Evolutionary conservation across 2,888 invertebrate genomes (phyloP).

Genomic region (Autographa pulchrina): DNA sequence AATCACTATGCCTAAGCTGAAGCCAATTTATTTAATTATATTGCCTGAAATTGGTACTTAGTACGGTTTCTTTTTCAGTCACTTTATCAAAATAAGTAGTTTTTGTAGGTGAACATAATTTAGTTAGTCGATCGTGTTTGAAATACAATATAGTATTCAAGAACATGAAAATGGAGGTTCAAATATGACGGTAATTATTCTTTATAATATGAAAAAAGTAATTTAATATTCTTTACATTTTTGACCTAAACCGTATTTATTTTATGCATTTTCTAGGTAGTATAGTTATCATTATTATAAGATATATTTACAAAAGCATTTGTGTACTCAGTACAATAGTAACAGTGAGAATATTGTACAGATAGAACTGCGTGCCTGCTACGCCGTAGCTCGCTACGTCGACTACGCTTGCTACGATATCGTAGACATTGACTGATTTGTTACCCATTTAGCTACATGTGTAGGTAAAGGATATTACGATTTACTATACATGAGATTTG

Average conservation of each 20-base stretch:
- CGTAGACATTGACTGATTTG: constrained; percentile 1
- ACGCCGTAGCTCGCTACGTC: constrained; percentile 1
- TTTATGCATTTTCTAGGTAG: background rate
- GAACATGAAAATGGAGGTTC: too few relatives aligned
- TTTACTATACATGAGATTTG: background rate
- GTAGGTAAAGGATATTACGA: background rate
- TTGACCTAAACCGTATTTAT: background rate
- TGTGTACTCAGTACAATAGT: background rate
- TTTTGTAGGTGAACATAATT: too few relatives aligned
- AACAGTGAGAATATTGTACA: background rate
- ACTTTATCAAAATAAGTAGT: too few relatives aligned
- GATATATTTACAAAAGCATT: background rate
- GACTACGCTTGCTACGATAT: background rate
- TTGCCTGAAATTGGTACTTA: too few relatives aligned
- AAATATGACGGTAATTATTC: too few relatives aligned
- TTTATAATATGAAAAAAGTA: too few relatives aligned
- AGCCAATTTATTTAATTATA: too few relatives aligned
- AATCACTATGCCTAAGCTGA: too few relatives aligned
- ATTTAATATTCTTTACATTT: background rate
- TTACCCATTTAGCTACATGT: background rate
- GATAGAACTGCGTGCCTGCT: background rate
- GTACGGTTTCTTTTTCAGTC: too few relatives aligned
- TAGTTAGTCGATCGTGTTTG: too few relatives aligned
- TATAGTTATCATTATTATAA: background rate
- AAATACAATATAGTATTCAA: too few relatives aligned